Conservation (phyloP, 2,113 vertebrate species). For the Colistium nudipinnis region DNA sequence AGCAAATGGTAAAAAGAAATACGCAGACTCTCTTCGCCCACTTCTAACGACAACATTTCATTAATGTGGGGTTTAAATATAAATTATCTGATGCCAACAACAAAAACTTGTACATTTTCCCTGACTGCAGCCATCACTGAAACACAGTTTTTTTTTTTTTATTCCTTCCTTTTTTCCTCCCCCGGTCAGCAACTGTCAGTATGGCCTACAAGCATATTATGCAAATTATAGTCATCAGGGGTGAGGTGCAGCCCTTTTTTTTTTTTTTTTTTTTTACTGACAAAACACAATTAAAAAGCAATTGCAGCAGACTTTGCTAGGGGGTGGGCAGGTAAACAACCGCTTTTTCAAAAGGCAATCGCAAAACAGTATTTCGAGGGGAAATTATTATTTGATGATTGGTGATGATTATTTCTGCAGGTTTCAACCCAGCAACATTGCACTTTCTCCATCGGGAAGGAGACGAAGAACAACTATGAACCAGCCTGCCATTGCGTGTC, state of each 20-base stretch:
- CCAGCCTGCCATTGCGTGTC: neutral
- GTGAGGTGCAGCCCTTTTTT: slow-evolving; percentile 27
- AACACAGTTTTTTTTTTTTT: neutral
- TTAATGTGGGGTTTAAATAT: neutral
- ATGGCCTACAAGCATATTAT: slow-evolving; percentile 43
- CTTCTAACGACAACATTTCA: neutral
- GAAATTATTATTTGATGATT: no score
- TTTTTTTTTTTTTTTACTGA: no score
- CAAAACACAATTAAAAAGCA: neutral
- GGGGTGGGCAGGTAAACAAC: no score
- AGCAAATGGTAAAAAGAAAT: no score
- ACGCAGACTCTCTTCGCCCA: neutral
- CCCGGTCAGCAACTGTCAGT: slow-evolving; percentile 1
- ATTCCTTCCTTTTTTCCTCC: neutral
- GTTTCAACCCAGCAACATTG: neutral
- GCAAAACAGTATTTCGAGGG: no score
- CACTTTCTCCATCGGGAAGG: neutral
- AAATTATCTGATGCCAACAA: no score
- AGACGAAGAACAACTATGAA: neutral
- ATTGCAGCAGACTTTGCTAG: no score
- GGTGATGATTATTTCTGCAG: no score
- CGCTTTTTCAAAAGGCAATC: no score
- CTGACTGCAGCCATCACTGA: neutral
- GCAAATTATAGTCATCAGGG: slow-evolving; percentile 58
- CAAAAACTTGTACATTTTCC: no score